Conservation (phyloP, 1,140 invertebrate species). For the Cherax quadricarinatus region DNA sequence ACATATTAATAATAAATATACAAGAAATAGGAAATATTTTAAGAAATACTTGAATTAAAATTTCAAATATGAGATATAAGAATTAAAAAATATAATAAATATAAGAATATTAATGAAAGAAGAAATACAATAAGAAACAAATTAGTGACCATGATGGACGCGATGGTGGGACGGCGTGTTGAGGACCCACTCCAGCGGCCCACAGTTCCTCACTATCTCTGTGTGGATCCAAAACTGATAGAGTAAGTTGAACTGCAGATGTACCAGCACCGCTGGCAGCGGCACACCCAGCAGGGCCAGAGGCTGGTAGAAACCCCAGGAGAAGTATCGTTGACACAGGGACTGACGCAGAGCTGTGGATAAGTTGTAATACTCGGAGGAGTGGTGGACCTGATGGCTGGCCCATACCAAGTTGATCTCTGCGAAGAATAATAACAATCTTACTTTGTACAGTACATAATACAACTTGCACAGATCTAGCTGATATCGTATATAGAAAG, state of each 20-base stretch:
- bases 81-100: no score
- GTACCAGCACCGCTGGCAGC: slow-evolving; percentile 76
- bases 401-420: slow-evolving; percentile 86
- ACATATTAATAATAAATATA: no score
- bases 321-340: slow-evolving; percentile 87
- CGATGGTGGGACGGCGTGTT: slow-evolving; percentile 82
- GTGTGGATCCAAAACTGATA: slow-evolving; percentile 80
- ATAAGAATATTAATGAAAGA: no score
- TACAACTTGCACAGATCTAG: no score
- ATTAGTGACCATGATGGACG: slow-evolving; percentile 80
- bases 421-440: neutral
- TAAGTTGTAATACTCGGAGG: slow-evolving; percentile 97
- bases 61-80: no score
- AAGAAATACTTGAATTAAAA: no score
- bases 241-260: slow-evolving; percentile 78
- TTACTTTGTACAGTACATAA: no score
- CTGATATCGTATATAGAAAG: no score
- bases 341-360: slow-evolving; percentile 92
- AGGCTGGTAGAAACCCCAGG: slow-evolving; percentile 82
- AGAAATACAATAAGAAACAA: no score
- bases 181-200: slow-evolving; percentile 80
- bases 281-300: slow-evolving; percentile 75
- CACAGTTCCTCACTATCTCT: slow-evolving; percentile 78
- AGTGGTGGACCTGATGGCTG: slow-evolving; percentile 96
- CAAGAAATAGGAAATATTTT: no score